Evolutionary conservation across 2,888 invertebrate species (phyloP).

Genomic region (Uropetala carovei): DNA sequence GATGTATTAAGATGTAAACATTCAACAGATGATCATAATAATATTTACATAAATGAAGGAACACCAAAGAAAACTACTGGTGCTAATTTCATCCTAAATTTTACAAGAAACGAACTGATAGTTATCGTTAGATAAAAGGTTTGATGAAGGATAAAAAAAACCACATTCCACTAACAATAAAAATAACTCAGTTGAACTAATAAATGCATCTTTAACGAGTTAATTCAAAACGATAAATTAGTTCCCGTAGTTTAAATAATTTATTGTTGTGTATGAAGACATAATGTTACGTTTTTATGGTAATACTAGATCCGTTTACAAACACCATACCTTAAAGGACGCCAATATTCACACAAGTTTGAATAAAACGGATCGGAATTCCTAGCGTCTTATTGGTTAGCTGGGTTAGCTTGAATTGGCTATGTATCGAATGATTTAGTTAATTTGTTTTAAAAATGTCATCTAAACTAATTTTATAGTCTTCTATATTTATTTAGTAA

Average conservation of each 20-base stretch:
- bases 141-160: not conserved
- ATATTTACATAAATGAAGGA: not conserved
- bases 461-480: not conserved
- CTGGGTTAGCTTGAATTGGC: slow-evolving; percentile 26
- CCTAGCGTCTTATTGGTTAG: slow-evolving; percentile 37
- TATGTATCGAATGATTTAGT: not conserved
- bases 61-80: not conserved
- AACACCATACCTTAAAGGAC: slow-evolving; percentile 58
- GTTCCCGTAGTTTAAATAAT: not conserved
- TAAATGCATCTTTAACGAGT: not conserved
- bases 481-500: not conserved
- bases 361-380: slow-evolving; percentile 58
- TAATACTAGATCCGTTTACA: not conserved
- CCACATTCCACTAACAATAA: not conserved
- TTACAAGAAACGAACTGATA: not conserved
- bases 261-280: no score
- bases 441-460: not conserved
- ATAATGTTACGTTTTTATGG: not conserved
- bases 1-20: not conserved
- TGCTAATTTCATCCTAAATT: not conserved
- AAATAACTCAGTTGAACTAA: not conserved
- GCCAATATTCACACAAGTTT: slow-evolving; percentile 57
- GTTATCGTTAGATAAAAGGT: not conserved
- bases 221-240: not conserved
- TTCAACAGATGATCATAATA: not conserved